Conservation (phyloP, 2,797 vertebrate species). For the Anolis apletophallus region DNA sequence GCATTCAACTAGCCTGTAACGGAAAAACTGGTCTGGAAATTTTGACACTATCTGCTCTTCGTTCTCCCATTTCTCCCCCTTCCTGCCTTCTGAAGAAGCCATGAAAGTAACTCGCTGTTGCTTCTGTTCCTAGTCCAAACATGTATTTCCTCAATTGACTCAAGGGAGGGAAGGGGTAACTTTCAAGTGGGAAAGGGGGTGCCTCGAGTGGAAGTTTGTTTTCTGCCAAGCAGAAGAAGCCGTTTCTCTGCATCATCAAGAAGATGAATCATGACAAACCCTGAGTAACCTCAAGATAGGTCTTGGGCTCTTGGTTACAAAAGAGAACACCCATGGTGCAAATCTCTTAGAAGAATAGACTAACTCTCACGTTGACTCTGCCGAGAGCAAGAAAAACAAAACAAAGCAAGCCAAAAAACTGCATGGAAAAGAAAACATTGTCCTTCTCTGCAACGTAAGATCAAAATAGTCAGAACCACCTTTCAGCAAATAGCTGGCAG, state of each 20-base stretch:
- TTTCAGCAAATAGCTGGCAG: conserved; percentile 33
- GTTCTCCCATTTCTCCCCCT: conserved; percentile 34
- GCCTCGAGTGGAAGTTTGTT: conserved; percentile 46
- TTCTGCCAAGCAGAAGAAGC: conserved; percentile 52
- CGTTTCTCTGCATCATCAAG: conserved; percentile 52
- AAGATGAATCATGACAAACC: conserved; percentile 47
- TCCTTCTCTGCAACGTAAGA: not conserved
- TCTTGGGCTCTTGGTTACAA: conserved; percentile 24
- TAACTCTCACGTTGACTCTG: not conserved
- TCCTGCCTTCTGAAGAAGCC: conserved; percentile 47
- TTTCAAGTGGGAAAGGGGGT: conserved; percentile 44
- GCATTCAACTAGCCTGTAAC: conserved; percentile 36
- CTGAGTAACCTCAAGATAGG: conserved; percentile 18
- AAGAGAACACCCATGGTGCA: conserved; percentile 21
- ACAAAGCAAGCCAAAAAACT: conserved; percentile 31
- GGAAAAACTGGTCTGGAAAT: conserved; percentile 70
- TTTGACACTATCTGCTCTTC: conserved; percentile 58
- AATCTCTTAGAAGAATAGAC: fast-evolving
- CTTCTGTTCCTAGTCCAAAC: conserved; percentile 57
- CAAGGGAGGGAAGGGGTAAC: not conserved
- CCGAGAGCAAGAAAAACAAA: conserved; percentile 31
- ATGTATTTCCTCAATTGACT: conserved; percentile 59
- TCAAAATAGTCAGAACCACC: not conserved
- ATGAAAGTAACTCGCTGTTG: conserved; percentile 56
- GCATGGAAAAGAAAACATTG: conserved; percentile 42